Conservation (phyloP, 2,888 invertebrate genomes). For the Antitype chi region DNA sequence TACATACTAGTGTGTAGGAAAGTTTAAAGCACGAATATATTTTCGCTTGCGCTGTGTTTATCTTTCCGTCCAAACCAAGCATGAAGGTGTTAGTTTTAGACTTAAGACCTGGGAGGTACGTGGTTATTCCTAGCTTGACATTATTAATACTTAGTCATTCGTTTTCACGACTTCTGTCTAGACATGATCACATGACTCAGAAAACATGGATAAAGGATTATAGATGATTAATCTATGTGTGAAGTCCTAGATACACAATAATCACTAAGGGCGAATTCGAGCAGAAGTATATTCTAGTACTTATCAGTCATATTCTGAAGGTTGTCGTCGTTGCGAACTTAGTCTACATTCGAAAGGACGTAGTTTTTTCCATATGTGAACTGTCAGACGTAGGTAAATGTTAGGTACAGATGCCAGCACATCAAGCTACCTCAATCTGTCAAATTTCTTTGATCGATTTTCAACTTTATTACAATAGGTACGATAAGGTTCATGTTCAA, state of each 20-base stretch:
- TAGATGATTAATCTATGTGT: conserved; percentile 3
- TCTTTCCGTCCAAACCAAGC: conserved; percentile 20
- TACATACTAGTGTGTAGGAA: neutral
- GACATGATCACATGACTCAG: conserved; percentile 16
- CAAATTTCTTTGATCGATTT: too few species aligned
- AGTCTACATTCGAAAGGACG: too few species aligned
- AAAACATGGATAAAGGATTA: conserved; percentile 24
- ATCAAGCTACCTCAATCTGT: too few species aligned
- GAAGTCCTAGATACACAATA: neutral
- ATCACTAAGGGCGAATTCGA: neutral
- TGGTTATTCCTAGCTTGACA: conserved; percentile 36
- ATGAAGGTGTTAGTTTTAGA: conserved; percentile 43
- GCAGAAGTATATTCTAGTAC: neutral
- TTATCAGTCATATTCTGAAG: neutral
- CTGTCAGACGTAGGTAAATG: too few species aligned
- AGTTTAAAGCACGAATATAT: conserved; percentile 15
- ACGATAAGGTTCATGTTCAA: too few species aligned
- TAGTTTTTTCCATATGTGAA: too few species aligned
- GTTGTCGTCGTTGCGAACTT: too few species aligned
- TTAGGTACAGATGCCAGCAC: too few species aligned
- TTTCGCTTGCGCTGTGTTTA: conserved; percentile 25
- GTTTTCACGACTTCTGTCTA: conserved; percentile 20
- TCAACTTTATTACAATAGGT: too few species aligned
- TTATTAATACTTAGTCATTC: conserved; percentile 43
- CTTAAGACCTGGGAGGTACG: neutral